Base-by-base conservation (phyloP, 2,888 invertebrate species). In the Mythimna impura region DNA sequence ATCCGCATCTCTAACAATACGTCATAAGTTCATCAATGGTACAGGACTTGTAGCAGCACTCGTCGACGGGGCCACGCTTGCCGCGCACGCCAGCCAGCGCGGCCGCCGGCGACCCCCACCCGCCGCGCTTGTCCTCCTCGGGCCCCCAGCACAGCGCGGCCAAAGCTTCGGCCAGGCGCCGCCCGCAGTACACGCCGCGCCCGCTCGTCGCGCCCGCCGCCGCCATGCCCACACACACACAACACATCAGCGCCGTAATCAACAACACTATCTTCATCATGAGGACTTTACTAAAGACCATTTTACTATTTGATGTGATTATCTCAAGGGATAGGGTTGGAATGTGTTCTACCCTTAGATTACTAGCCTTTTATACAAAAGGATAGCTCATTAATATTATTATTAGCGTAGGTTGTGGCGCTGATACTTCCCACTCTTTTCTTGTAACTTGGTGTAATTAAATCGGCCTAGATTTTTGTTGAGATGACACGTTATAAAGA, bases 31-130 rank as follows among this genome's bases (percentile, higher is more conserved):
- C 88, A 5, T 87, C 76, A 0, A 88, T 22, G 7, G 87, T 82
- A 54, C 90, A 90, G 3, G 88, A 67, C 20, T 89, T 88, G 5
- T 86, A 83, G 64, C 90, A 91, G 83, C 90, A 90, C 68, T 91
- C 90, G 10, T 86, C 73, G 7, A 86, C 86, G 1, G 85, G 80
- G 2, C 87, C 84, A 7, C 82, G 81, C 62, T 80, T 85, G 76
- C 67, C 86, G 58, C 85, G 88, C 79, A 43, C 52, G 36, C 71
- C 77, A 74, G 20, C 76, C 78, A 73, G 68, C 65, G 30, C 36
- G n/a, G n/a, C 36, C 22, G 34, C 55, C 17, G 66, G 60, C 7
- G 40, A 60, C n/a, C 30, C 36, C 84, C 74, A 77, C 47, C n/a
- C 64, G 25, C 34, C 40, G 30, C 73, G 80, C 70, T 84, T 84